Base-by-base conservation (phyloP, 1,140 invertebrate genomes). In the Oppia nitens region DNA sequence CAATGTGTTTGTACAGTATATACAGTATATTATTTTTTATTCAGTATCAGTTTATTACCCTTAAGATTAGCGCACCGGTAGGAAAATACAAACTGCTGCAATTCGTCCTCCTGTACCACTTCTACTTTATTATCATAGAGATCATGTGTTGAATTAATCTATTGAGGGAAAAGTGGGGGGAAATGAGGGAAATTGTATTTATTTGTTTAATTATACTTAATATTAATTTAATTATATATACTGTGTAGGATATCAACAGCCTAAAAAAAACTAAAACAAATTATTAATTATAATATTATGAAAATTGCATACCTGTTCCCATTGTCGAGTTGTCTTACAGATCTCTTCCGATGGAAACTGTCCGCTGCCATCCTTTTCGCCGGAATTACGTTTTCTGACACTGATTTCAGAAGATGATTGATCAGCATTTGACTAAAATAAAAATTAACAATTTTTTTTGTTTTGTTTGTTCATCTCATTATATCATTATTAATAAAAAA, bases 311-410 rank as follows among this genome's bases (percentile, higher is more conserved):
- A 61, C 29, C 47, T 63, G 64, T 58, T 66, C 64, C 65, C 65
- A 66, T 24, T 61, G 57, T 1, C 60, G 51, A 40, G 61, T 60
- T 17, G 65, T 65, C 52, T 63, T 60, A 53, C 65, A 66, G 49
- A 66, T 65, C 51, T 66, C 65, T 51, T 66, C 64, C 2, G 64
- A 56, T 47, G 65, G 65, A 51, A 63, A 63, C 49, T 57, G 54
- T 29, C 27, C 28, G n/a, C 47, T 53, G 17, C n/a, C n/a, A n/a
- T n/a, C 17, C 17, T 40, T 17, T 40, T 49, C n/a, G 4, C 25
- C 47, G 12, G 53, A 29, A 28, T 23, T 49, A 14, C n/a, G 20
- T n/a, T 50, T 59, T 14, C 20, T 54, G 11, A n/a, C 6, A 3
- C 53, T 26, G n/a, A 53, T 28, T n/a, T n/a, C n/a, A n/a, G n/a